Percentiles rank a stretch among this genome's conserved stretches.
Evolutionary conservation across 2,797 vertebrate species (phyloP).

Genomic region (Pseudochromis fuscus): DNA sequence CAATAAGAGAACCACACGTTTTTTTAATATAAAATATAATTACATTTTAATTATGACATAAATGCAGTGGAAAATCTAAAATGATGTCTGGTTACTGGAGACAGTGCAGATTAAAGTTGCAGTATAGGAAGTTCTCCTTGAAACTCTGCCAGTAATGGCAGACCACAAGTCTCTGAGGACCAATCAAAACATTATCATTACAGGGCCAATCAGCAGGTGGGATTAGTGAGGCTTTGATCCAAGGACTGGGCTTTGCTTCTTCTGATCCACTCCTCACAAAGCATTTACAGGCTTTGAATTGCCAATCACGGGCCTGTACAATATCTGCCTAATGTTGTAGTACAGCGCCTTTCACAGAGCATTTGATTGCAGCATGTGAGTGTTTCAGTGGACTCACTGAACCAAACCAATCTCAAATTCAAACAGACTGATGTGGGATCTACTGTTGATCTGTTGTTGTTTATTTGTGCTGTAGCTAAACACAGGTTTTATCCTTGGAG

Average conservation of each 20-base stretch:
- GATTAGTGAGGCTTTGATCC: constrained; percentile 71
- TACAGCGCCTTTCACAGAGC: neutral
- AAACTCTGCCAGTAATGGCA: constrained; percentile 16
- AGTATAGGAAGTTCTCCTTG: neutral
- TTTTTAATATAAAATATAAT: neutral
- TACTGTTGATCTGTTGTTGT: neutral
- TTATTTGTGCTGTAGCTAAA: neutral
- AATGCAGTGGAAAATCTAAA: neutral
- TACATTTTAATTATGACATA: neutral
- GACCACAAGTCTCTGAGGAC: constrained; percentile 45
- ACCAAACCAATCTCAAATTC: neutral
- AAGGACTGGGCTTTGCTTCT: constrained; percentile 26
- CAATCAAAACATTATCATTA: constrained; percentile 59
- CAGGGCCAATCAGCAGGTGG: constrained; percentile 56
- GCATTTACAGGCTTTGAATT: constrained; percentile 52
- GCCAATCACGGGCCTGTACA: constrained; percentile 21
- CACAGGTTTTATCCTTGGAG: neutral
- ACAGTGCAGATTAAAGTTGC: constrained; percentile 6
- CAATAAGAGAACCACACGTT: neutral
- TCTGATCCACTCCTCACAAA: constrained; percentile 55
- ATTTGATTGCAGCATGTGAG: constrained; percentile 25
- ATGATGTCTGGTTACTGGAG: neutral
- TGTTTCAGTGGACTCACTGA: neutral
- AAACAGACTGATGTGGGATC: constrained; percentile 4
- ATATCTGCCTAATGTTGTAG: neutral